phyloP scores from a whole-genome alignment of 2,888 invertebrate genomes.

The Scaptomyza reducta region DNA sequence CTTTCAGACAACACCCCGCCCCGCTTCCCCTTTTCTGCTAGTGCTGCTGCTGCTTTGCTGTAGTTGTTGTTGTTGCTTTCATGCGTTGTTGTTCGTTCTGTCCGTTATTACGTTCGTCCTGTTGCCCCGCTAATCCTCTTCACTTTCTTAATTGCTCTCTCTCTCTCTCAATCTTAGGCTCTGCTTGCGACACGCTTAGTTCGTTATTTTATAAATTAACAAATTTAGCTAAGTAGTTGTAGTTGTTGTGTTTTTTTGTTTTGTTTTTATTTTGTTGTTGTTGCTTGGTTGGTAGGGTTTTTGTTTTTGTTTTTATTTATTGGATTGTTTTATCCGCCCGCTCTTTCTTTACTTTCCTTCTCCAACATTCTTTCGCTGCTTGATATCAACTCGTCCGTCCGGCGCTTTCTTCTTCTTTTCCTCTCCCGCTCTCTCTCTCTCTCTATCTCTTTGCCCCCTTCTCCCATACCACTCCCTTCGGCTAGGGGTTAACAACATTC shows the following conservation, averaged over 20 bases:
- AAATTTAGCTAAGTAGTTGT: constrained; percentile 79
- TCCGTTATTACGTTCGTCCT: constrained; percentile 27
- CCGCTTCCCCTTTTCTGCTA: constrained; percentile 12
- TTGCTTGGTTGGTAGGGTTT: constrained; percentile 62
- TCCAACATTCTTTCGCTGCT: constrained; percentile 27
- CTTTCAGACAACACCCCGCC: constrained; percentile 9
- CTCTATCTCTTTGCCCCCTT: not conserved
- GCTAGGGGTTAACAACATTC: constrained; percentile 49
- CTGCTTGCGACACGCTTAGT: constrained; percentile 70
- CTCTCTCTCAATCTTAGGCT: constrained; percentile 18
- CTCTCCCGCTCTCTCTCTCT: not conserved
- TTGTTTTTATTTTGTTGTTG: constrained; percentile 38
- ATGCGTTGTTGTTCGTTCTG: constrained; percentile 10
- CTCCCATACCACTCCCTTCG: not conserved
- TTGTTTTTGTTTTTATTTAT: constrained; percentile 20
- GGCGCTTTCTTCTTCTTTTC: constrained; percentile 25
- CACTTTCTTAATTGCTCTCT: constrained; percentile 48
- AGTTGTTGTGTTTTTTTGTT: constrained; percentile 53
- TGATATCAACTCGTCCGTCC: constrained; percentile 55
- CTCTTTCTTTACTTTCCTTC: constrained; percentile 7
- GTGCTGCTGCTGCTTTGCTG: constrained; percentile 28
- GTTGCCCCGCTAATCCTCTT: constrained; percentile 28
- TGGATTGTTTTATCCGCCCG: constrained; percentile 63
- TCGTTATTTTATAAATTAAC: constrained; percentile 80
- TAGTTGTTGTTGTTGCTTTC: constrained; percentile 27